These are phyloP conservation scores for Sinotaia quadrata DNA, from an alignment of 2,888 invertebrate genomes.

Conservation along the genomic window DNA sequence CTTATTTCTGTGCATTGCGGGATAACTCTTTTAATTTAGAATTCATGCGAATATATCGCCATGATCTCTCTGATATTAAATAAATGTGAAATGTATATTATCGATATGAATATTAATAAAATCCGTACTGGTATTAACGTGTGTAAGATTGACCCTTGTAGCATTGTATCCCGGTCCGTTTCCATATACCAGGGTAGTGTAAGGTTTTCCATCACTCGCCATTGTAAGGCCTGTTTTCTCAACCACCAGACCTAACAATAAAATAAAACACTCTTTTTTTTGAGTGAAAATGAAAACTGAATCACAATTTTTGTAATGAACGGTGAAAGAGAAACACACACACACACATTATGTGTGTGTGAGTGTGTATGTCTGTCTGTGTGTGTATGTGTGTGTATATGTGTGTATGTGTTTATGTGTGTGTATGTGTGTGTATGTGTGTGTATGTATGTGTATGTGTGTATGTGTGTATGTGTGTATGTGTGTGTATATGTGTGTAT, in stretches of 20 bases:
- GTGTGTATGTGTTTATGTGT: not conserved
- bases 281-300: too few relatives aligned
- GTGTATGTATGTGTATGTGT: not conserved
- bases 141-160: conserved; percentile 47
- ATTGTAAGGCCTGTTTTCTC: not conserved
- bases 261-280: too few relatives aligned
- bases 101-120: not conserved
- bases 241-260: conserved; percentile 16
- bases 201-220: conserved; percentile 50
- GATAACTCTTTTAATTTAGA: too few relatives aligned
- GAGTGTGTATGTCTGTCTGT: not conserved
- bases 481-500: not conserved
- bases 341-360: not conserved
- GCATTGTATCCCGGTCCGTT: conserved; percentile 58
- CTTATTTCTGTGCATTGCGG: too few relatives aligned
- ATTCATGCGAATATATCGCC: too few relatives aligned
- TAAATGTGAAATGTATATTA: too few relatives aligned
- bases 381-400: not conserved
- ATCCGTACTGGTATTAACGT: conserved; percentile 48
- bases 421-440: too few relatives aligned
- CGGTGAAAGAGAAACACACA: not conserved
- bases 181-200: conserved; percentile 60
- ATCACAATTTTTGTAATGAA: not conserved
- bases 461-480: not conserved
- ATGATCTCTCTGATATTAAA: too few relatives aligned